Evolutionary conservation across 2,113 vertebrate species (phyloP).

Genomic region (Raja brachyura): DNA sequence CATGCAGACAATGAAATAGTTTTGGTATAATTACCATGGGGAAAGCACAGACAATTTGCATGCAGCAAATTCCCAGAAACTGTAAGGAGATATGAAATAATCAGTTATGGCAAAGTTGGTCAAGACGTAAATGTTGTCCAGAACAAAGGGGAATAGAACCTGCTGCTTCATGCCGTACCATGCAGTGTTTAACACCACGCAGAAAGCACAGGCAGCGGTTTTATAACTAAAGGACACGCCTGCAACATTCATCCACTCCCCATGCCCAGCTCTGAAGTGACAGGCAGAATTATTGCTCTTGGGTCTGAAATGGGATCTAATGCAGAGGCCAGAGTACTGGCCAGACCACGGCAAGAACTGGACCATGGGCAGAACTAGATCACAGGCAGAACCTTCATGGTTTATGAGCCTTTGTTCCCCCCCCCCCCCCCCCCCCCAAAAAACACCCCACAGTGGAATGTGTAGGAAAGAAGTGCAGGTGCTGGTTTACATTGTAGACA

Average conservation of each 20-base stretch:
- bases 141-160: background rate
- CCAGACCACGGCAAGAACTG: background rate
- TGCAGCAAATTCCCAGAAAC: background rate
- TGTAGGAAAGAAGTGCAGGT: too few species aligned
- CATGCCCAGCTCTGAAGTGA: background rate
- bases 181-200: background rate
- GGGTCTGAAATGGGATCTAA: background rate
- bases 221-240: background rate
- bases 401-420: too few species aligned
- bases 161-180: background rate
- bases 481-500: too few species aligned
- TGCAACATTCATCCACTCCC: background rate
- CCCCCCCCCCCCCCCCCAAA: too few species aligned
- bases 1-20: background rate
- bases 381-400: too few species aligned
- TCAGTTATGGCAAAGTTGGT: background rate
- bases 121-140: background rate
- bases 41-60: background rate
- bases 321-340: background rate
- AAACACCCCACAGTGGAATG: too few species aligned
- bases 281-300: background rate
- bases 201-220: background rate
- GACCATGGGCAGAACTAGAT: too few species aligned
- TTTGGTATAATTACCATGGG: background rate
- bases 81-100: background rate